Percentiles rank a stretch among this genome's conserved stretches.
phyloP scores from a whole-genome alignment of 2,113 vertebrate genomes.

The Mellivora capensis region DNA sequence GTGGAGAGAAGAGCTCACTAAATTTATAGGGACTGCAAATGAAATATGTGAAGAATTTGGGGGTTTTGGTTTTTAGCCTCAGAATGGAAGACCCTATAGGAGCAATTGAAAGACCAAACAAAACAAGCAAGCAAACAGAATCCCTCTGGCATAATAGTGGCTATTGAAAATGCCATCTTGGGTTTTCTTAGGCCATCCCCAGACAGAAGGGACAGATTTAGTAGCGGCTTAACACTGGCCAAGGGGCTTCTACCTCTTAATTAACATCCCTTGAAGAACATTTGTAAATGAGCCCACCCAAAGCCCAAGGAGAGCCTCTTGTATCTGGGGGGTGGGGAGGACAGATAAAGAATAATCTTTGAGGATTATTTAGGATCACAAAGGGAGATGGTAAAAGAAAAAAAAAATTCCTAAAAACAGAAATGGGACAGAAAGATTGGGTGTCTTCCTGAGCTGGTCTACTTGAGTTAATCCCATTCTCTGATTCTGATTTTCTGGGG shows the following conservation, averaged over 20 bases:
- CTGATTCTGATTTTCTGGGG: neutral
- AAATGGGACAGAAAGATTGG: neutral
- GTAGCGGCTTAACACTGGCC: neutral
- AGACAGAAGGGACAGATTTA: neutral
- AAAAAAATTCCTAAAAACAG: neutral
- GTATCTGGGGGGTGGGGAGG: neutral
- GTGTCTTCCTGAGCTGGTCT: neutral
- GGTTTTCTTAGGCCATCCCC: neutral
- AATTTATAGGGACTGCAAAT: neutral
- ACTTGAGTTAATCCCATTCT: neutral
- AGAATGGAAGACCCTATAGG: neutral
- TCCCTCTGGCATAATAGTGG: neutral
- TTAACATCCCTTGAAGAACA: neutral
- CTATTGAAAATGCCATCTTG: neutral
- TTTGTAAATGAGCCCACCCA: neutral
- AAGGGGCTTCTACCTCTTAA: neutral
- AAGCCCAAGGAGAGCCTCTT: neutral
- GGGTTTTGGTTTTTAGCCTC: neutral
- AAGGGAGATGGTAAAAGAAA: neutral
- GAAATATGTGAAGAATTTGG: neutral
- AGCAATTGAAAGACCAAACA: neutral
- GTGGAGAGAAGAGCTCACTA: neutral
- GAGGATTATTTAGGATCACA: constrained; percentile 16
- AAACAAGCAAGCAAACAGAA: neutral
- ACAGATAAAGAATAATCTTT: neutral